These are phyloP conservation scores for Trachemys scripta DNA, from an alignment of 2,113 vertebrate genomes.

Conservation along the genomic window DNA sequence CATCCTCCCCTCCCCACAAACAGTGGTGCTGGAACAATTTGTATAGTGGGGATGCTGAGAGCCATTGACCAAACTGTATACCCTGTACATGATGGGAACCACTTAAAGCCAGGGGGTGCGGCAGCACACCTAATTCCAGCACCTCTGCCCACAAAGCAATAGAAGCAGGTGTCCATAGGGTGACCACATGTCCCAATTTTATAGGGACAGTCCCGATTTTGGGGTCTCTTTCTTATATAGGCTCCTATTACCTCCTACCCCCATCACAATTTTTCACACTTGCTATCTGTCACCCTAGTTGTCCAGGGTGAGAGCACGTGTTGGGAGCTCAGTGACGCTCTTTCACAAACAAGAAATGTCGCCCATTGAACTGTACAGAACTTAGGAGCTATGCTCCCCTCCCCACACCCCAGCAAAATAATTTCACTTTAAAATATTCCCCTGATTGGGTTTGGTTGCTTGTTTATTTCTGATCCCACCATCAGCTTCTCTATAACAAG, in stretches of 20 bases:
- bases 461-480: neutral
- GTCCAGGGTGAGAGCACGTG: neutral
- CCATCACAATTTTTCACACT: too few relatives aligned
- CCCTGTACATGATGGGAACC: too few relatives aligned
- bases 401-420: neutral
- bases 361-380: neutral
- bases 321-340: neutral
- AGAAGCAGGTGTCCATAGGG: neutral
- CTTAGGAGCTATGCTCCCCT: neutral
- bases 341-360: neutral
- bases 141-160: rapidly evolving
- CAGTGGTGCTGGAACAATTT: too few relatives aligned
- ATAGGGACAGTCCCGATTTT: too few relatives aligned
- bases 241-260: too few relatives aligned
- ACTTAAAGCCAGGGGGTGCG: too few relatives aligned
- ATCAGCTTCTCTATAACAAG: neutral
- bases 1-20: neutral
- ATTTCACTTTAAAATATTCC: neutral
- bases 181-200: too few relatives aligned
- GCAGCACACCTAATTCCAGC: too few relatives aligned
- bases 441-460: neutral
- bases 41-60: too few relatives aligned
- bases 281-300: neutral
- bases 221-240: too few relatives aligned
- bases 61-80: too few relatives aligned